phyloP scores from a whole-genome alignment of 2,797 vertebrate genomes.

The Varecia variegata region DNA sequence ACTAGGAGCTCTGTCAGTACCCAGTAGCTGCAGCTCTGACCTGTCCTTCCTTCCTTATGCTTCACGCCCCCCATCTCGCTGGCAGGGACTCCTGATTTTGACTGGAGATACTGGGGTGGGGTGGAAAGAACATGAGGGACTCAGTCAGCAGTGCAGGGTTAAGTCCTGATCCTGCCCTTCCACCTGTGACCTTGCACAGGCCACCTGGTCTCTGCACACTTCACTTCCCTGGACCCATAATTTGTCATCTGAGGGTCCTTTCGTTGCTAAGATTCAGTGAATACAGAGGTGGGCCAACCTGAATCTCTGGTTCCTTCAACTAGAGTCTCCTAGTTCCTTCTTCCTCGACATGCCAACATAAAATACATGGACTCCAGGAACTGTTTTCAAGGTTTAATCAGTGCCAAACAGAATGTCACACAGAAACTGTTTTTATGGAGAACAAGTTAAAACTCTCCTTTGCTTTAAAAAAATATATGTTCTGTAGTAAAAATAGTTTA shows the following conservation, averaged over 20 bases:
- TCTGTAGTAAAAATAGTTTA: neutral
- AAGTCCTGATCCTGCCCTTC: neutral
- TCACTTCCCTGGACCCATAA: neutral
- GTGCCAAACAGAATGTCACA: neutral
- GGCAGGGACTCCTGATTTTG: neutral
- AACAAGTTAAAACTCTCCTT: neutral
- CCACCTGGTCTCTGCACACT: neutral
- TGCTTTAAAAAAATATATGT: neutral
- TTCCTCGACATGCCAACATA: neutral
- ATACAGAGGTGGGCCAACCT: neutral
- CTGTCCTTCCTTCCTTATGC: neutral
- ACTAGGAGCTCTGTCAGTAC: neutral
- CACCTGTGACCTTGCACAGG: neutral
- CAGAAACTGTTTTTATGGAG: neutral
- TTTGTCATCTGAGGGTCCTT: neutral
- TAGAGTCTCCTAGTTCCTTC: neutral
- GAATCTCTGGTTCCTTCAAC: neutral
- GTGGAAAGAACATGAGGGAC: neutral
- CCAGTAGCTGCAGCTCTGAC: neutral
- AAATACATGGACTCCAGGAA: neutral
- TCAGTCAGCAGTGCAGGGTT: neutral
- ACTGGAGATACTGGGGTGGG: neutral
- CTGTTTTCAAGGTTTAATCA: neutral
- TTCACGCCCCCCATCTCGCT: neutral
- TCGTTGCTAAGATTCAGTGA: neutral